Base-by-base conservation (phyloP, 2,888 invertebrate species). In the Plagodis pulveraria region DNA sequence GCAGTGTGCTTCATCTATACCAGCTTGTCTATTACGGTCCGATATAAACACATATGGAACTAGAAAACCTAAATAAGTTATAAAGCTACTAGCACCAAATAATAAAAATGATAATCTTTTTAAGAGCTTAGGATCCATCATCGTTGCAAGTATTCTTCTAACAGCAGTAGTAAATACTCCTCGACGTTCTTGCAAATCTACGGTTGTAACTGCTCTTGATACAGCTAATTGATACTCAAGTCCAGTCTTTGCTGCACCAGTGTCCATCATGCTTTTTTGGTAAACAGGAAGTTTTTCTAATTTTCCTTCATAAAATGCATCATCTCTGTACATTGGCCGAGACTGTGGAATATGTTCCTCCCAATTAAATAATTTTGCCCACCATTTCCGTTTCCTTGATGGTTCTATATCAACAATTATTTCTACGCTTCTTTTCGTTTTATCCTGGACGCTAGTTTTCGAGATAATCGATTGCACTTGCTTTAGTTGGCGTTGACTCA, bases 161-260 rank as follows among this genome's bases (percentile, higher is more conserved):
- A 76, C 82, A 33, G 91, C 88, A 45, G 84, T 88, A 8, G 90
- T 89, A 59, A 83, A 91, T 11, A 91, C 72, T 38, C 90, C 91
- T 63, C 78, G 76, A 42, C 63, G 76, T 71, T 92, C 91, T 44
- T 70, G 66, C 61, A 92, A 77, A 72, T 92, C 91, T 5, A 71
- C 76, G 12, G 84, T 71, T 10, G 89, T 83, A n/a, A 84, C 86
- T 10, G 90, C 87, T 58, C 91, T 81, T 33, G 91, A 86, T 42
- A 92, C 91, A 33, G 91, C 90, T 69, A 92, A 68, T 64, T 89
- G 90, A 74, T 92, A 92, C 72, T 92, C 91, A 11, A 91, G 74
- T 11, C 91, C 91, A 6, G 89, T 89, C 76, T 80, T 84, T 1
- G 66, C 64, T 57, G 81, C 81, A 6, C 67, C 66, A 10, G 79